phyloP scores from a whole-genome alignment of 2,888 invertebrate genomes.

The Escarpia spicata region DNA sequence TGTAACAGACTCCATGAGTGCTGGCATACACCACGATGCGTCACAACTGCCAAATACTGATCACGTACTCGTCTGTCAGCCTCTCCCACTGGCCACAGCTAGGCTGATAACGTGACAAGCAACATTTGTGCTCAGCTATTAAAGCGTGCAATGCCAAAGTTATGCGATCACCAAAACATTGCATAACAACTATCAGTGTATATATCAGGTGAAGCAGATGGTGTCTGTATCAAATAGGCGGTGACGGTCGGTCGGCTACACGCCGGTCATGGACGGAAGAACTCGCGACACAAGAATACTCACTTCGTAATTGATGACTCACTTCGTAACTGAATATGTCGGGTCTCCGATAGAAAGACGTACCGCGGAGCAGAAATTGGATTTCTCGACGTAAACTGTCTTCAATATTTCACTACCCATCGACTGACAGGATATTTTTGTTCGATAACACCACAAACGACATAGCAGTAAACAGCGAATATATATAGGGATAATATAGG shows the following conservation, averaged over 20 bases:
- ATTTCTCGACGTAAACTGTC: no score
- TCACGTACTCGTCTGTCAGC: not conserved
- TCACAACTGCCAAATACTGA: not conserved
- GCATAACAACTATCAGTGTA: not conserved
- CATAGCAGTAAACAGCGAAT: no score
- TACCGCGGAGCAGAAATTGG: no score
- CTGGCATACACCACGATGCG: not conserved
- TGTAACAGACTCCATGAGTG: no score
- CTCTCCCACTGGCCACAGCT: not conserved
- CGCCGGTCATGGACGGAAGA: not conserved
- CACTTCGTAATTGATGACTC: not conserved
- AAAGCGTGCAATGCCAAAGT: not conserved
- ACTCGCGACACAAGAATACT: not conserved
- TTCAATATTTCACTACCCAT: no score
- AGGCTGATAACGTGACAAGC: not conserved
- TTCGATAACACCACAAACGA: no score
- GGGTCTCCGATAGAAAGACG: no score
- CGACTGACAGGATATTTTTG: no score
- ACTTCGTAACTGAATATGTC: no score
- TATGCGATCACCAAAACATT: not conserved
- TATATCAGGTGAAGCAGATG: not conserved
- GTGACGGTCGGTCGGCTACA: not conserved
- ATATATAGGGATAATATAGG: no score
- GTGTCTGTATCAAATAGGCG: not conserved
- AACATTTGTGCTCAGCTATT: not conserved